Evolutionary conservation across 2,888 invertebrate genomes (phyloP).

Genomic region (Harpalus rubripes): DNA sequence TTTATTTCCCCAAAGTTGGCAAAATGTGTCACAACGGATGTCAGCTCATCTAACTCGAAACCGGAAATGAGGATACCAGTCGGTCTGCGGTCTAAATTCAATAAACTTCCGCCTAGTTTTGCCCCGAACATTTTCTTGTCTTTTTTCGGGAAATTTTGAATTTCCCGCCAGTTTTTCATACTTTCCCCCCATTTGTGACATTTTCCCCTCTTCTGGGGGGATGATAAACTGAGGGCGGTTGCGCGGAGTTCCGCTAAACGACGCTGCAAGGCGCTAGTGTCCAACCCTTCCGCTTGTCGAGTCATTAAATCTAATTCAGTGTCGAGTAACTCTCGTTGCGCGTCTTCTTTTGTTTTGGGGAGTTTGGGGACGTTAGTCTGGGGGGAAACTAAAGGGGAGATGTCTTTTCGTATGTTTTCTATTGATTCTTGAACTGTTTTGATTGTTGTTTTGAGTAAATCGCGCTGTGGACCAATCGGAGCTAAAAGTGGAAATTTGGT

Average conservation of each 20-base stretch:
- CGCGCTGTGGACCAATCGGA: conserved; percentile 86
- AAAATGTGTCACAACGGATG: conserved; percentile 85
- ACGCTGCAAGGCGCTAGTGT: conserved; percentile 89
- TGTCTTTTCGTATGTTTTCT: conserved; percentile 86
- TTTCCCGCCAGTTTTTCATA: neutral
- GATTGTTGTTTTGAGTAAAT: conserved; percentile 88
- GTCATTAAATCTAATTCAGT: conserved; percentile 94
- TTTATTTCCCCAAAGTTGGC: conserved; percentile 93
- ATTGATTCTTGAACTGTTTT: conserved; percentile 91
- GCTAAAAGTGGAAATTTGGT: conserved; percentile 74
- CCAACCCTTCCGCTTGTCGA: conserved; percentile 92
- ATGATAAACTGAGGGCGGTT: conserved; percentile 77
- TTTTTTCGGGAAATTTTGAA: no score
- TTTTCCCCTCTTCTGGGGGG: conserved; percentile 71
- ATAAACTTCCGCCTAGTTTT: neutral
- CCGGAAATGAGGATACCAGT: conserved; percentile 73
- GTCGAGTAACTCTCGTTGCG: conserved; percentile 93
- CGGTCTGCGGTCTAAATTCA: conserved; percentile 90
- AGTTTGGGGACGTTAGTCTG: conserved; percentile 74
- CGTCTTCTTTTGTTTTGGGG: conserved; percentile 86
- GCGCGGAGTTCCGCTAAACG: conserved; percentile 87
- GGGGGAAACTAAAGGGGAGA: conserved; percentile 71
- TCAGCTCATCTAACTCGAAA: neutral
- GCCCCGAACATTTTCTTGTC: neutral
- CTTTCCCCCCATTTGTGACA: conserved; percentile 72